Conservation (phyloP, 1,140 invertebrate genomes). For the Diachasmimorpha longicaudata region DNA sequence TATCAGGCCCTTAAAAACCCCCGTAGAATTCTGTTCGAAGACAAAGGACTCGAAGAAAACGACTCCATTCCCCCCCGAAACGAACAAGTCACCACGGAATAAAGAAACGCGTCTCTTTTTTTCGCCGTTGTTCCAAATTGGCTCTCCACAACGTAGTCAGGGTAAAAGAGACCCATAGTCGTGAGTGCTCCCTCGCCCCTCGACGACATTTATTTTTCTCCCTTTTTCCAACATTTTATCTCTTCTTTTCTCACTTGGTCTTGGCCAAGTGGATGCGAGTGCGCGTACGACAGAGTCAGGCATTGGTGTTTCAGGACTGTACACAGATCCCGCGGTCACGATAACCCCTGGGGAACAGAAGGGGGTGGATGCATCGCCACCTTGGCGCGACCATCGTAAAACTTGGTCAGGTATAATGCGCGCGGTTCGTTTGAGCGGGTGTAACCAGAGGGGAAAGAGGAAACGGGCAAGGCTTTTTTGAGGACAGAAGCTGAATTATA, state of each 20-base stretch:
- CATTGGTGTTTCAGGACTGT: slow-evolving; percentile 26
- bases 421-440: slow-evolving; percentile 56
- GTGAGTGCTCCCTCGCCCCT: slow-evolving; percentile 1
- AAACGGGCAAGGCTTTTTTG: neutral
- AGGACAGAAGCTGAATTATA: neutral
- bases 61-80: slow-evolving; percentile 17
- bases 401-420: slow-evolving; percentile 57
- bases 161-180: neutral
- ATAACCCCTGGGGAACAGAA: slow-evolving; percentile 49
- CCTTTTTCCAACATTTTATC: neutral
- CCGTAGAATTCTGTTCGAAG: neutral
- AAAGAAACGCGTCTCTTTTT: slow-evolving; percentile 17
- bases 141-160: slow-evolving; percentile 9
- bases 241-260: slow-evolving; percentile 9
- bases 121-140: neutral
- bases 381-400: slow-evolving; percentile 63
- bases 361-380: slow-evolving; percentile 57
- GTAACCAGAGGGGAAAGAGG: neutral
- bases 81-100: neutral
- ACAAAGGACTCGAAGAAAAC: neutral
- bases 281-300: slow-evolving; percentile 24
- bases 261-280: slow-evolving; percentile 18
- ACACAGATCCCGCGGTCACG: slow-evolving; percentile 55
- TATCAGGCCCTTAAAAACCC: neutral
- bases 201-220: neutral